Evolutionary conservation across 2,113 vertebrate genomes (phyloP).

Genomic region (Solea solea): DNA sequence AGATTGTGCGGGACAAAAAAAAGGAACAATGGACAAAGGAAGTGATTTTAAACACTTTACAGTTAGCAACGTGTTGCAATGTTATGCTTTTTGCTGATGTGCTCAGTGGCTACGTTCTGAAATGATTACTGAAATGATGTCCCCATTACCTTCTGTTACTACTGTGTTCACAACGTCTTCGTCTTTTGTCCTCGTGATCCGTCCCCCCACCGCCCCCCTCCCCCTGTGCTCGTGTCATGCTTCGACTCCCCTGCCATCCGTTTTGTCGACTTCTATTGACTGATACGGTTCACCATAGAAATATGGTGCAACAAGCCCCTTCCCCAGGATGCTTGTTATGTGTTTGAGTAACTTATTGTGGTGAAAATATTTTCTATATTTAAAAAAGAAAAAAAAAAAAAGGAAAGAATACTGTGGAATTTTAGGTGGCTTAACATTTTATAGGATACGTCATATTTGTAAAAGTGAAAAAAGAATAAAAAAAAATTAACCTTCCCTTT

Average conservation of each 20-base stretch:
- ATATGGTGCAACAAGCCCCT: conserved; percentile 62
- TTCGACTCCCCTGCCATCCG: conserved; percentile 33
- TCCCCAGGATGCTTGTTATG: conserved; percentile 81
- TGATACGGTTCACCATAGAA: conserved; percentile 66
- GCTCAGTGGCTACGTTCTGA: conserved; percentile 53
- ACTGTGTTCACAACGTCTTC: conserved; percentile 67
- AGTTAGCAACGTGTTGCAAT: conserved; percentile 57
- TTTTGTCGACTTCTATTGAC: conserved; percentile 64
- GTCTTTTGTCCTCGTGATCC: conserved; percentile 67
- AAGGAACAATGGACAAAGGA: conserved; percentile 36
- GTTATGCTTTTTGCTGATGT: conserved; percentile 67
- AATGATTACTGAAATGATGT: conserved; percentile 61
- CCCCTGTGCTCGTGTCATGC: conserved; percentile 72
- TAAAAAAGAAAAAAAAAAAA: conserved; percentile 74
- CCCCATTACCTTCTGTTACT: conserved; percentile 70
- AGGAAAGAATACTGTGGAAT: conserved; percentile 88
- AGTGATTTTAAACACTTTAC: conserved; percentile 57
- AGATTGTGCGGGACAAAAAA: conserved; percentile 23
- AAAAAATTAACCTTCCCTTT: conserved; percentile 77
- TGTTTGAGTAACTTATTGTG: conserved; percentile 90
- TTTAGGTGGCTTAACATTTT: conserved; percentile 93
- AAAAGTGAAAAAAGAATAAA: conserved; percentile 78
- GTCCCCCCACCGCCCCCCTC: conserved; percentile 25
- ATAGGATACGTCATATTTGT: conserved; percentile 94
- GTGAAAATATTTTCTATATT: conserved; percentile 93